Conservation (phyloP, 2,113 vertebrate species). For the Engystomops pustulosus region DNA sequence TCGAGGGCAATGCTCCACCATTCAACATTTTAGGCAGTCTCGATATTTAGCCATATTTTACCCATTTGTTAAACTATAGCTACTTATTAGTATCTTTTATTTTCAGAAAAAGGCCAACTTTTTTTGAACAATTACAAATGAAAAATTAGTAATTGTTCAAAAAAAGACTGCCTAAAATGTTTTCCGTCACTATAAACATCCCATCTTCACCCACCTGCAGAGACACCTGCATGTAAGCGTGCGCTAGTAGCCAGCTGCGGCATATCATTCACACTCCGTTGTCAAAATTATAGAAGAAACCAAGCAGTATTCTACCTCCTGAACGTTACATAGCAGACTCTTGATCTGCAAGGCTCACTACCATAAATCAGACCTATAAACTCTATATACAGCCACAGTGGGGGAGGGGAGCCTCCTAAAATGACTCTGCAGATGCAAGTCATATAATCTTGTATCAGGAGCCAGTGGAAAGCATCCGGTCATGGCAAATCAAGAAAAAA, state of each 20-base stretch:
- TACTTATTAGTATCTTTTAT: too few species aligned
- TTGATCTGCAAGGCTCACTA: not conserved
- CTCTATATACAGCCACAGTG: not conserved
- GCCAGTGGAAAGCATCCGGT: too few species aligned
- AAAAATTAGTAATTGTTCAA: too few species aligned
- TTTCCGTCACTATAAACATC: too few species aligned
- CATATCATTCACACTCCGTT: not conserved
- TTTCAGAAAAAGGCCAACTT: too few species aligned
- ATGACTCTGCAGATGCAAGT: not conserved
- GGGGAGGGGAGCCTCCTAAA: not conserved
- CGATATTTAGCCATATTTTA: too few species aligned
- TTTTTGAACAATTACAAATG: too few species aligned
- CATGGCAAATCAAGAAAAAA: too few species aligned
- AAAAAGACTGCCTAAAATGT: too few species aligned
- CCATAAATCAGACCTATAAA: not conserved
- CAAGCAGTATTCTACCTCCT: not conserved
- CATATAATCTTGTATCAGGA: not conserved
- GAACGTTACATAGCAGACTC: not conserved
- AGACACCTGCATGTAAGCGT: slow-evolving; percentile 3
- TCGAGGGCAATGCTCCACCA: too few species aligned
- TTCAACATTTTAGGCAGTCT: too few species aligned
- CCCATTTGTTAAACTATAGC: too few species aligned
- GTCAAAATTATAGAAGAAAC: not conserved
- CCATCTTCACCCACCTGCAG: slow-evolving; percentile 25
- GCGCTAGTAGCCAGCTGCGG: not conserved